Base-by-base conservation (phyloP, 1,140 invertebrate species). In the Manduca sexta region DNA sequence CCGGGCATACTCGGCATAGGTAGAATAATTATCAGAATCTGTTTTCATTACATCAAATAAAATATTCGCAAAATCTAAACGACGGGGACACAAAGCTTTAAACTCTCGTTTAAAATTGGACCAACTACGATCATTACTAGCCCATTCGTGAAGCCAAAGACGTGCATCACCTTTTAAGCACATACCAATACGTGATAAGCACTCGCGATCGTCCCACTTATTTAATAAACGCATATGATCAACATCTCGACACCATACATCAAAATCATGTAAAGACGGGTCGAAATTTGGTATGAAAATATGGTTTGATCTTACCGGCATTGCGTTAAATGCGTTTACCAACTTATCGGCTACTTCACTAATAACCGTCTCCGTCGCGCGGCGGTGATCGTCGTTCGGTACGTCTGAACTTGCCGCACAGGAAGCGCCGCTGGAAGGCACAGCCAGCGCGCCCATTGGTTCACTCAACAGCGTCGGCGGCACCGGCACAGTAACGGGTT, bases 261-360 rank as follows among this genome's bases (percentile, higher is more conserved):
- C 52, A 38, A 56, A 16, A 37, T 67, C 50, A 15, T 60, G 33
- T 2, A 63, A 26, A 13, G 4, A 33, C 0, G 57, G 52, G 41
- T 67, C 57, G 17, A 64, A 60, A 37, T 56, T 56, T 3, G 57
- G 60, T 1, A 60, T 40, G 45, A 31, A 64, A 56, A 52, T 60
- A 39, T 52, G 26, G 12, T 45, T 49, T 5, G 48, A 62, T 38
- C 45, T 51, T 15, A 49, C 41, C 46, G 42, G 29, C 7, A 15
- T 16, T 15, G 13, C 3, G 15, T 8, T 34, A 14, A 31, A 8
- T 15, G 42, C 13, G 30, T 34, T 34, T n/a, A 13, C 31, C 3
- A 34, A n/a, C 12, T 34, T 34, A 3, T 38, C 21, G 10, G 46
- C 39, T n/a, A 40, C 37, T 14, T 46, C 13, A 16, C 17, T 42